A percentile compares a stretch with the other conserved stretches of the same genome.
Conservation (phyloP, 2,113 vertebrate species). For the Anthoscopus minutus region DNA sequence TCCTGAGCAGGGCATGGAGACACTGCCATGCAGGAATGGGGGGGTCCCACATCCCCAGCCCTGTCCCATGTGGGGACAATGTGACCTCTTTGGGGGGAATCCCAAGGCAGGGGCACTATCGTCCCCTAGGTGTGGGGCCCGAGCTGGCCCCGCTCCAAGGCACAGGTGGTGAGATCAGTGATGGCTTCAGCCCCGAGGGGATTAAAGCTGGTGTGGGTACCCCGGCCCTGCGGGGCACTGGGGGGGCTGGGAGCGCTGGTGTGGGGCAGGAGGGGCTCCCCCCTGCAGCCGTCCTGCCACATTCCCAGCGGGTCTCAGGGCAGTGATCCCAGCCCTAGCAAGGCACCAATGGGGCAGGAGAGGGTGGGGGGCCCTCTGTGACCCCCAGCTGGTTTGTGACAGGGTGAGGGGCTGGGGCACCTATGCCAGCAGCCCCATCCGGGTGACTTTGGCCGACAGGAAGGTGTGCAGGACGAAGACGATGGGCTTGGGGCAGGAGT, state of each 20-base stretch:
- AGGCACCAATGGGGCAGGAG: conserved; percentile 63
- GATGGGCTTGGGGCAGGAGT: conserved; percentile 91
- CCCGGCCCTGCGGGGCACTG: not conserved
- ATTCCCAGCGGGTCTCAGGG: not conserved
- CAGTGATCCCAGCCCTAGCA: not conserved
- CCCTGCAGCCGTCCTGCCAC: not conserved
- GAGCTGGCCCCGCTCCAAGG: conserved; percentile 29
- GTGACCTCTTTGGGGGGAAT: not conserved
- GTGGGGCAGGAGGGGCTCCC: not conserved
- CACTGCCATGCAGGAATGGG: not conserved
- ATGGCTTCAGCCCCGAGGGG: conserved; percentile 35
- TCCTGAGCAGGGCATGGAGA: not conserved
- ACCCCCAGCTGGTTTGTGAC: not conserved
- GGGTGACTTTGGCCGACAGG: conserved; percentile 94
- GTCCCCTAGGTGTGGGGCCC: not conserved
- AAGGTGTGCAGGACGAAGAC: conserved; percentile 96
- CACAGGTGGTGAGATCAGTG: conserved; percentile 64
- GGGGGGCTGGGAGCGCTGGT: not conserved
- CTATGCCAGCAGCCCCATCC: conserved; percentile 91
- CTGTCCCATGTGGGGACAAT: fast-evolving
- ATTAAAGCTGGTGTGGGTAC: not conserved
- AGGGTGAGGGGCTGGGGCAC: not conserved
- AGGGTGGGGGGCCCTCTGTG: not conserved
- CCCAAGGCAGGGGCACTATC: not conserved
- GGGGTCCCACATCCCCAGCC: not conserved